Base-by-base conservation (phyloP, 2,113 vertebrate genomes). In the Ciconia maguari region DNA sequence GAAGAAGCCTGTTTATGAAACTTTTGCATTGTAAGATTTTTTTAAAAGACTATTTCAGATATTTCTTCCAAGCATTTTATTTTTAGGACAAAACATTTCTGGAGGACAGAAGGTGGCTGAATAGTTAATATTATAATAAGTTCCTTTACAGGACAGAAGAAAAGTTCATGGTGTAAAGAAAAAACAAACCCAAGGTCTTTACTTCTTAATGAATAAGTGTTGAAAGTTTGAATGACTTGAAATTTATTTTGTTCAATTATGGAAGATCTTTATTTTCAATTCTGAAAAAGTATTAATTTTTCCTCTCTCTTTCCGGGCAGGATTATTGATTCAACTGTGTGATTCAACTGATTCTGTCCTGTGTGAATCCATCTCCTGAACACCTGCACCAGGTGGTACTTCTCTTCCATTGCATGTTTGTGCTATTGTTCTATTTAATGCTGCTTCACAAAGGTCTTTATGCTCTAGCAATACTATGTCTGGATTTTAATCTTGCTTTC, bases 391-490 rank as follows among this genome's bases (percentile, higher is more conserved):
- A 95, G 96, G 94, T 96, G 83, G 26, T 58, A 2, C 9, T 6
- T 49, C 38, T 22, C 16, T n/a, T 54, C 36, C 29, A 1, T 46
- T 78, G 8, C 13, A 1, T 44, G 16, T 32, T 66, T 71, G 5
- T 46, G 69, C 29, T 42, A 1, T 30, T 32, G 38, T 38, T 29
- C 10, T 3, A 1, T 16, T 15, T 26, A 13, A 24, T 32, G 20
- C 11, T 3, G 0, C 3, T 64, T 49, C n/a, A 65, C 66, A 41
- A 51, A 24, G n/a, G 16, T 46, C 61, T 64, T 3, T 16, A 2
- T 42, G 57, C 21, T 79, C 41, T 14, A 21, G 11, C 4, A 13
- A 16, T 58, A 13, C 32, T 9, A 11, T 16, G 22, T 27, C 70
- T 82, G 44, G 60, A 15, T 48, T 75, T 87, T 16, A 12, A 6